Conservation (phyloP, 2,888 invertebrate species). For the Troglohyphantes excavatus region DNA sequence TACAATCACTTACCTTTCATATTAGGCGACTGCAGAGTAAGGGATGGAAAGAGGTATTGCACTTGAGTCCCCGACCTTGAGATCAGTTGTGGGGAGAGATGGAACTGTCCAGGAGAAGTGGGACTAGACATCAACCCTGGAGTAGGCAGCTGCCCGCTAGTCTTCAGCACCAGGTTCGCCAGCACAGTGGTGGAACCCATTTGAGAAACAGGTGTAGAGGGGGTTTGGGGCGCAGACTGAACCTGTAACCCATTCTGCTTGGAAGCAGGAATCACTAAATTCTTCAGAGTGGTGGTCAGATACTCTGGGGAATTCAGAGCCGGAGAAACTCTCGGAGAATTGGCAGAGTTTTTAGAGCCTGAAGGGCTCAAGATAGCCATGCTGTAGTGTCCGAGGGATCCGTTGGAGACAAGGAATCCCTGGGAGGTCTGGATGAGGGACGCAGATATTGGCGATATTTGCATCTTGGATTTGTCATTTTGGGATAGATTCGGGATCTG, state of each 20-base stretch:
- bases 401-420: constrained; percentile 71
- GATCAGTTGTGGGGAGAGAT: constrained; percentile 66
- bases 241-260: constrained; percentile 57
- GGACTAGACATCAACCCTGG: constrained; percentile 65
- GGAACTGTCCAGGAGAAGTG: constrained; percentile 71
- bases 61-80: constrained; percentile 70
- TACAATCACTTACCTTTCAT: constrained; percentile 52
- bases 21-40: constrained; percentile 67
- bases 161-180: constrained; percentile 72
- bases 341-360: constrained; percentile 41
- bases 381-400: constrained; percentile 59
- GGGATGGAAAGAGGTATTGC: constrained; percentile 73
- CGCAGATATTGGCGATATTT: constrained; percentile 68
- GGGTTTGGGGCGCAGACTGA: constrained; percentile 37
- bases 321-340: constrained; percentile 66
- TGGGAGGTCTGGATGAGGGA: constrained; percentile 72
- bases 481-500: constrained; percentile 43
- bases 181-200: constrained; percentile 64
- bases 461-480: constrained; percentile 62
- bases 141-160: constrained; percentile 46
- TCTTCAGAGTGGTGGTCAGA: constrained; percentile 70
- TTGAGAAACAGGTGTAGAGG: constrained; percentile 55
- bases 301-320: constrained; percentile 58
- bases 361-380: constrained; percentile 74
- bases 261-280: constrained; percentile 66